Percentiles rank a stretch among this genome's conserved stretches.
phyloP scores from a whole-genome alignment of 2,888 invertebrate species.

The Linnaemya tessellans region DNA sequence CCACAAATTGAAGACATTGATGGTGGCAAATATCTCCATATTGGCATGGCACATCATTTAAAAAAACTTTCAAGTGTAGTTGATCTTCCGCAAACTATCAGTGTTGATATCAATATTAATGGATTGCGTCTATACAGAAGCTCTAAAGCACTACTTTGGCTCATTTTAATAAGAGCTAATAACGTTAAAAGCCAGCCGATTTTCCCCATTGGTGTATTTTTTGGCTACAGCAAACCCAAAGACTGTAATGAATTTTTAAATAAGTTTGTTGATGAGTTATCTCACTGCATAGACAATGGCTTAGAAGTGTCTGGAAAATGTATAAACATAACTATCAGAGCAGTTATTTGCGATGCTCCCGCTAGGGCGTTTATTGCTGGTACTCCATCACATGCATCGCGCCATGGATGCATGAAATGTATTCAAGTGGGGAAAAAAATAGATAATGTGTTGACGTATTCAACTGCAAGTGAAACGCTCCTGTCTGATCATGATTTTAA shows the following conservation, averaged over 20 bases:
- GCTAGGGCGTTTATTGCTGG: slow-evolving; percentile 39
- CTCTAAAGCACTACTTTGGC: slow-evolving; percentile 4
- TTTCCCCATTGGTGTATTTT: slow-evolving; percentile 32
- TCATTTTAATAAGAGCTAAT: slow-evolving; percentile 33
- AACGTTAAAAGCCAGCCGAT: slow-evolving; percentile 24
- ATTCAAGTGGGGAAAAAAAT: slow-evolving; percentile 47
- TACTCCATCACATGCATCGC: slow-evolving; percentile 47
- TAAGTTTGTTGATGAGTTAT: slow-evolving; percentile 36
- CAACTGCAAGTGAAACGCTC: slow-evolving; percentile 17
- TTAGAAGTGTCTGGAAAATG: slow-evolving; percentile 30
- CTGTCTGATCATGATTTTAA: slow-evolving; percentile 53
- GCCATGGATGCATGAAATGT: slow-evolving; percentile 52
- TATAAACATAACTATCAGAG: slow-evolving; percentile 21
- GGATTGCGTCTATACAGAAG: slow-evolving; percentile 36
- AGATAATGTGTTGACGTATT: slow-evolving; percentile 45
- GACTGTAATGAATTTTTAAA: slow-evolving; percentile 27
- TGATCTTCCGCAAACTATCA: slow-evolving; percentile 19
- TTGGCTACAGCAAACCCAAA: slow-evolving; percentile 39
- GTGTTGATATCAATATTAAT: slow-evolving; percentile 31
- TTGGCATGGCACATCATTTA: slow-evolving; percentile 19
- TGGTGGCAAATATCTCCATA: slow-evolving; percentile 36
- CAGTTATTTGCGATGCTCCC: slow-evolving; percentile 47
- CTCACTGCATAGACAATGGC: slow-evolving; percentile 25
- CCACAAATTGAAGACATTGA: slow-evolving; percentile 13
- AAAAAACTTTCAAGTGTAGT: slow-evolving; percentile 29